Percentiles rank a stretch among this genome's conserved stretches.
These are phyloP conservation scores for Ophraella communa DNA, from an alignment of 2,888 invertebrate species.

Conservation along the genomic window DNA sequence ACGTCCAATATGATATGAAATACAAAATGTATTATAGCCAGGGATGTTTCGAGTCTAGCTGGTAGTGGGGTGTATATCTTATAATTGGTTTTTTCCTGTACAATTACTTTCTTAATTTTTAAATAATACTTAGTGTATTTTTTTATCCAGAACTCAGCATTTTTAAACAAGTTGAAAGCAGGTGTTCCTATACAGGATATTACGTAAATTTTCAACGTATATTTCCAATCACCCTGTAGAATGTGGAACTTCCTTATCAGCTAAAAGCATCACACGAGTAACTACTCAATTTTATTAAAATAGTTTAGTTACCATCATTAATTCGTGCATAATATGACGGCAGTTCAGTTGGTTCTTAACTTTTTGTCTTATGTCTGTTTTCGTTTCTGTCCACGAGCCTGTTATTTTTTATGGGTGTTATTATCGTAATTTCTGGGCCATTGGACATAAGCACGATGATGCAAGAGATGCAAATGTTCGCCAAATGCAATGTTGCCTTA, in stretches of 20 bases:
- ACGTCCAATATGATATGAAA: too few species aligned
- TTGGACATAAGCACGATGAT: conserved; percentile 25
- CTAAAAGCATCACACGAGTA: conserved; percentile 12
- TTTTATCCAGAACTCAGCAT: too few species aligned
- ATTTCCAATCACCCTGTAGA: neutral
- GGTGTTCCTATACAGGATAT: neutral
- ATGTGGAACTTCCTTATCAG: conserved; percentile 2
- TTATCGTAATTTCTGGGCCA: conserved; percentile 29
- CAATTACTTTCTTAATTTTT: too few species aligned
- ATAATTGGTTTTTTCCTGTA: too few species aligned
- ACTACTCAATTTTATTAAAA: conserved; percentile 32
- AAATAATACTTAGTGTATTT: too few species aligned
- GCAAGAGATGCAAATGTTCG: conserved; percentile 22
- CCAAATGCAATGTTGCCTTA: neutral
- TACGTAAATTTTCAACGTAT: neutral
- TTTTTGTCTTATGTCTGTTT: conserved; percentile 3
- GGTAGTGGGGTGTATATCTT: too few species aligned
- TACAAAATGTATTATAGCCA: too few species aligned
- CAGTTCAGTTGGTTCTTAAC: conserved; percentile 16
- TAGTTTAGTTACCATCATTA: conserved; percentile 35
- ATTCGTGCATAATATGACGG: conserved; percentile 29
- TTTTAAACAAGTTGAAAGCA: neutral
- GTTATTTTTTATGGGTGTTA: conserved; percentile 31
- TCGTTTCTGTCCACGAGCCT: conserved; percentile 26
- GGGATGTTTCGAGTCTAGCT: too few species aligned